phyloP scores from a whole-genome alignment of 2,888 invertebrate species.

The Blera fallax region DNA sequence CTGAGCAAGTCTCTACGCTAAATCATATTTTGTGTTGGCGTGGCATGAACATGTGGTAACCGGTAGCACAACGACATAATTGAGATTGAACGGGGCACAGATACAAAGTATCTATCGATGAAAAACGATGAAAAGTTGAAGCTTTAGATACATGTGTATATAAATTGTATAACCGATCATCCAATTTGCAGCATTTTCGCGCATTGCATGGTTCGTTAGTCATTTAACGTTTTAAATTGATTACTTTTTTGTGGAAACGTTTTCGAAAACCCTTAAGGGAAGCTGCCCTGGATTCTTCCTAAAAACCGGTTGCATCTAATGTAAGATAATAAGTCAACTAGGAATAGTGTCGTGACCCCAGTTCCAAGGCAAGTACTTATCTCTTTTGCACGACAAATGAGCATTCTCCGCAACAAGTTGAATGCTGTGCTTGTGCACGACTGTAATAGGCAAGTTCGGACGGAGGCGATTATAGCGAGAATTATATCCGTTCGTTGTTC shows the following conservation, averaged over 20 bases:
- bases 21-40: neutral
- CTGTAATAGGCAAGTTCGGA: neutral
- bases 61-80: neutral
- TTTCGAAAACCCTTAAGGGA: no score
- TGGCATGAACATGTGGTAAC: neutral
- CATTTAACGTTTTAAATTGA: neutral
- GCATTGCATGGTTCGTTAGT: neutral
- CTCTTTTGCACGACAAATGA: no score
- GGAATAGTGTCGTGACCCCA: neutral
- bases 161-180: neutral
- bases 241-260: no score
- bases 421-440: neutral
- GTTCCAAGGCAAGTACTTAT: neutral
- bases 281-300: neutral
- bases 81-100: neutral
- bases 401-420: neutral
- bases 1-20: no score
- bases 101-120: neutral
- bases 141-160: neutral
- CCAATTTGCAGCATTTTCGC: neutral
- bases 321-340: neutral
- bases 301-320: neutral
- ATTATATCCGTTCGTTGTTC: neutral
- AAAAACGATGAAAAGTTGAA: neutral
- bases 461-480: neutral